Conservation (phyloP, 30 jellyfish, hydroid and myxozoan genomes). For the Mastigias papua region DNA sequence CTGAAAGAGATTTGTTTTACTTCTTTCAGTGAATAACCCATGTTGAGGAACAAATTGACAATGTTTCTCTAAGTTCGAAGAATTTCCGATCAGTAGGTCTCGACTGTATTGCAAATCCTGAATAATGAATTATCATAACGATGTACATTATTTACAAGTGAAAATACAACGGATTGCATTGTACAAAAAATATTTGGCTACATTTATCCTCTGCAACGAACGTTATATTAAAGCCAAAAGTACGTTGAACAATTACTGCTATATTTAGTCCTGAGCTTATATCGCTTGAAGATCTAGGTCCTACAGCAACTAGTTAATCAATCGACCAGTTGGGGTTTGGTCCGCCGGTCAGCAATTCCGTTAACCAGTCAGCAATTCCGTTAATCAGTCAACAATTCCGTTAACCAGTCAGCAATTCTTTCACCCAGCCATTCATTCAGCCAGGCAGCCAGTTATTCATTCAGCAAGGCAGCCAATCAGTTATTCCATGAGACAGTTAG, state of each 20-base stretch:
- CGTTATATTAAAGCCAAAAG: too few species aligned
- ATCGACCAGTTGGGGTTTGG: too few species aligned
- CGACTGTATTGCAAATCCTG: conserved; percentile 77
- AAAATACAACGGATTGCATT: too few species aligned
- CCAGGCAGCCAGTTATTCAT: not conserved
- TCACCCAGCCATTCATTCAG: not conserved
- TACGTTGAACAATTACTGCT: too few species aligned
- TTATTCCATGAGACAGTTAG: not conserved
- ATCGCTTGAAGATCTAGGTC: too few species aligned
- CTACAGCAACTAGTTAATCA: too few species aligned
- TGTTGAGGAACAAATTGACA: conserved; percentile 62
- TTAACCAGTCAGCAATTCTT: not conserved
- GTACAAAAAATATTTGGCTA: too few species aligned
- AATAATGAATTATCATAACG: not conserved
- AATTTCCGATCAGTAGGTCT: conserved; percentile 81
- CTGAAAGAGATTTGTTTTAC: conserved; percentile 90
- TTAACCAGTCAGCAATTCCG: not conserved
- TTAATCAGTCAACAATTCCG: not conserved
- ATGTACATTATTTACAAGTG: too few species aligned
- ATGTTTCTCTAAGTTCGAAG: conserved; percentile 14
- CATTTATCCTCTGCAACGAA: too few species aligned
- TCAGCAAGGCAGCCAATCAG: not conserved
- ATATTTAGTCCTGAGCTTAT: too few species aligned
- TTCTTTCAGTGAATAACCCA: conserved; percentile 88
- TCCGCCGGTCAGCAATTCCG: not conserved